Evolutionary conservation across 2,797 vertebrate species (phyloP), one percentile per base, ranked within the genome.

Genomic region (Emydoidea blandingii): DNA sequence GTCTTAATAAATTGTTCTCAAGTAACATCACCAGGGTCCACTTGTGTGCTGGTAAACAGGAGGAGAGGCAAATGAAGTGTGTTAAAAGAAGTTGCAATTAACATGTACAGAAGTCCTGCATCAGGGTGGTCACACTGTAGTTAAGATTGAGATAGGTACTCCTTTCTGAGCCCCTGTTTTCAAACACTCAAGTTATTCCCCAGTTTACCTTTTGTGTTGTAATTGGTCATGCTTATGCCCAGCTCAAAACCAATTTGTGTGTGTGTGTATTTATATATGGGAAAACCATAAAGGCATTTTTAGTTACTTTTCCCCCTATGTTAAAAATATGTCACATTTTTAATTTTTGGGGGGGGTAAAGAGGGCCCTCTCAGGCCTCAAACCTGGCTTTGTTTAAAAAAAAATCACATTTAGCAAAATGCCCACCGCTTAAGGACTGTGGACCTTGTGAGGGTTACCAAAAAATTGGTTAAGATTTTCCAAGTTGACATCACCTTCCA

Each of bases 21-120:
- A 49, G 14, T 9, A 49, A 16, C 41, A 41, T 5, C 41, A 57
- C 1, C 0, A 0, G 53, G 31, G 5, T 3, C 68, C 8, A 0
- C 49, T 76, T 83, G 6, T 1, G 3, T 74, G 52, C 8, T 8
- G 25, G 29, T 29, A 37, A 34, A 79, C 54, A 47, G 62, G 21
- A 16, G 27, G 44, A 47, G 41, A 83, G 53, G 53, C 41, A 74
- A 87, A 41, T 5, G 19, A 0, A 0, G 5, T 0, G 0, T 23
- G 18, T 47, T 83, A 52, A 56, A 93, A 92, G 83, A 74, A 87
- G 31, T 3, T 86, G 59, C 54, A 74, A 18, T 54, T 88, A 5
- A 8, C 2, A 2, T 15, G 29, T 79, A 12, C 72, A 81, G 78
- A 65, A 44, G 47, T 41, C 18, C 79, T 72, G 68, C 37, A 41